Evolutionary conservation across 2,113 vertebrate species (phyloP).

Genomic region (Leptodactylus fuscus): DNA sequence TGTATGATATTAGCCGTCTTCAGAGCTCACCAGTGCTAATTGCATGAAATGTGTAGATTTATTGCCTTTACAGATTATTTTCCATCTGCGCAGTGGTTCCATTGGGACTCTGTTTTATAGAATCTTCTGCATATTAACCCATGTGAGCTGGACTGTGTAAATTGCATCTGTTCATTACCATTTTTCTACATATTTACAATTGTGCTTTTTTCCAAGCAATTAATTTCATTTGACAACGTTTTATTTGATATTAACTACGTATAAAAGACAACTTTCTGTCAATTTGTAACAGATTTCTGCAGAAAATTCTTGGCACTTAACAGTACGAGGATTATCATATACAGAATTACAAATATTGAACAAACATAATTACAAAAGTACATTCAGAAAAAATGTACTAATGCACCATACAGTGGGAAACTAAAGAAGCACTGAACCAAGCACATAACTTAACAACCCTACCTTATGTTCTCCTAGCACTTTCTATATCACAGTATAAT

Average conservation of each 20-base stretch:
- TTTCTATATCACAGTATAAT: background rate
- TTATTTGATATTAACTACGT: conserved; percentile 39
- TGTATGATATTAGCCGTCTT: conserved; percentile 10
- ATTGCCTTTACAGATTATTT: conserved; percentile 41
- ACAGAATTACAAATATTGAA: background rate
- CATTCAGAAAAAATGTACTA: background rate
- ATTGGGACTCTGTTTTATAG: conserved; percentile 27
- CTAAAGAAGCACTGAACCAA: background rate
- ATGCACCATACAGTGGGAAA: background rate
- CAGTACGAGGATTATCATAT: background rate
- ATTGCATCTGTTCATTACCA: conserved; percentile 49
- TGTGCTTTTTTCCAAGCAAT: conserved; percentile 44
- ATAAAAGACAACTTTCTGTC: conserved; percentile 27
- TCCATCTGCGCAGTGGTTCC: conserved; percentile 38
- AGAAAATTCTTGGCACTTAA: background rate
- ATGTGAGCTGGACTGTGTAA: conserved; percentile 51
- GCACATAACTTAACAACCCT: background rate
- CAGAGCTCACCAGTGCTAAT: conserved; percentile 35
- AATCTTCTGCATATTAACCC: conserved; percentile 50
- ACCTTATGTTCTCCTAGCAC: background rate
- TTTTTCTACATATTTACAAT: conserved; percentile 46
- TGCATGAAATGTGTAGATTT: conserved; percentile 33
- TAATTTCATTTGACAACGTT: conserved; percentile 38
- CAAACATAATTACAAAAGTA: background rate
- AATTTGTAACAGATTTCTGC: conserved; percentile 14